Evolutionary conservation across 2,797 vertebrate species (phyloP).

Genomic region (Typhlichthys subterraneus): DNA sequence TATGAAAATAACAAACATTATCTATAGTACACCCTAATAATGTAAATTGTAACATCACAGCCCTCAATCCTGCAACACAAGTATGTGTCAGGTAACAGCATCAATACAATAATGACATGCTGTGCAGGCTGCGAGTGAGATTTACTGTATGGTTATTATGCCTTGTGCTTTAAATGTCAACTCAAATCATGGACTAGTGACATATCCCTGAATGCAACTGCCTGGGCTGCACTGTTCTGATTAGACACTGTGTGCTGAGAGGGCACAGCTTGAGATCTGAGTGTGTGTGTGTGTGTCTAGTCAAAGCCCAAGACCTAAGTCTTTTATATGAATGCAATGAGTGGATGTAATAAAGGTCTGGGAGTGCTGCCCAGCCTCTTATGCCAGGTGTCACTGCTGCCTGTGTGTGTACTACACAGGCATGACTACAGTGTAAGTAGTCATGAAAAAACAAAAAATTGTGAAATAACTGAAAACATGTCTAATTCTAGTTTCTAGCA

Average conservation of each 20-base stretch:
- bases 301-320: constrained; percentile 13
- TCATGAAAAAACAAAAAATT: too few relatives aligned
- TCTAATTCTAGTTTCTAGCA: too few relatives aligned
- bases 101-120: background rate
- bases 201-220: constrained; percentile 18
- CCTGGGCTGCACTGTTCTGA: constrained; percentile 33
- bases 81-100: background rate
- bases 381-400: constrained; percentile 39
- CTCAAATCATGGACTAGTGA: constrained; percentile 7
- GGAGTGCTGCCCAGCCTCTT: constrained; percentile 42
- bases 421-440: too few relatives aligned
- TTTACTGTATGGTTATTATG: constrained; percentile 6
- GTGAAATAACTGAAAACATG: too few relatives aligned
- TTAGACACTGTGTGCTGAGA: constrained; percentile 35
- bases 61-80: too few relatives aligned
- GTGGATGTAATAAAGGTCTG: constrained; percentile 27
- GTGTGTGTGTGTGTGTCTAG: constrained; percentile 8
- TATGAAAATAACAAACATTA: too few relatives aligned
- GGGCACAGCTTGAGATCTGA: background rate
- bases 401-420: constrained; percentile 26
- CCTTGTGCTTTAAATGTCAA: constrained; percentile 20
- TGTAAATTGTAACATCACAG: too few relatives aligned
- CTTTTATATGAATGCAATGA: constrained; percentile 18
- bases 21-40: too few relatives aligned
- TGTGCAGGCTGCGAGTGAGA: background rate